A percentile compares a stretch with the other conserved stretches of the same genome.
These are phyloP conservation scores for Trichopoda pennipes DNA, from an alignment of 2,888 invertebrate genomes.

Conservation along the genomic window DNA sequence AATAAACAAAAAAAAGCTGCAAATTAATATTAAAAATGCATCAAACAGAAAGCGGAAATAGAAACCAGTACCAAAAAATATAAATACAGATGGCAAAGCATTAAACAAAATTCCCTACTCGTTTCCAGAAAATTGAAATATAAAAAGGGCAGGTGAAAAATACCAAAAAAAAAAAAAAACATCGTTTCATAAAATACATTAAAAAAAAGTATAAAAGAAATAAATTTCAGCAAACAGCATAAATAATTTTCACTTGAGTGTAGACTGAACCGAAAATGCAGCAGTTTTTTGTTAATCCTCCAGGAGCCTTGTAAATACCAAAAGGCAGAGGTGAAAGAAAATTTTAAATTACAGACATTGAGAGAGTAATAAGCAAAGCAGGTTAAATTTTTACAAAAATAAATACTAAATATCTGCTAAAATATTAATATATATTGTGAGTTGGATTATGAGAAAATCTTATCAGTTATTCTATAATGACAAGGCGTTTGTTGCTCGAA, in stretches of 20 bases:
- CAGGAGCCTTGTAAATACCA: not conserved
- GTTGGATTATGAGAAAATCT: too few species aligned
- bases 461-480: too few species aligned
- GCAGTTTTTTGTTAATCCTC: not conserved
- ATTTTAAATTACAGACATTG: not conserved
- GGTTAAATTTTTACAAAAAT: too few species aligned
- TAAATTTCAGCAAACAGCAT: constrained; percentile 9
- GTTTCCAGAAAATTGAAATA: constrained; percentile 12
- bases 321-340: not conserved
- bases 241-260: constrained; percentile 49
- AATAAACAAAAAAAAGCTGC: constrained; percentile 1
- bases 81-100: constrained; percentile 5
- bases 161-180: constrained; percentile 14
- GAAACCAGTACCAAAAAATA: constrained; percentile 7
- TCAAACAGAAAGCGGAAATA: not conserved
- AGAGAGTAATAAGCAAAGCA: not conserved
- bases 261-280: not conserved
- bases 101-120: constrained; percentile 8
- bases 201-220: not conserved
- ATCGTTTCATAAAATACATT: not conserved
- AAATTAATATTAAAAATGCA: constrained; percentile 20
- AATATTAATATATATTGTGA: too few species aligned
- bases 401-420: too few species aligned
- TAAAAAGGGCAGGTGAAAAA: not conserved
- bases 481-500: too few species aligned